Conservation (phyloP, 35 echinoderm and acorn worm species). For the Nesometra sesokonis region DNA sequence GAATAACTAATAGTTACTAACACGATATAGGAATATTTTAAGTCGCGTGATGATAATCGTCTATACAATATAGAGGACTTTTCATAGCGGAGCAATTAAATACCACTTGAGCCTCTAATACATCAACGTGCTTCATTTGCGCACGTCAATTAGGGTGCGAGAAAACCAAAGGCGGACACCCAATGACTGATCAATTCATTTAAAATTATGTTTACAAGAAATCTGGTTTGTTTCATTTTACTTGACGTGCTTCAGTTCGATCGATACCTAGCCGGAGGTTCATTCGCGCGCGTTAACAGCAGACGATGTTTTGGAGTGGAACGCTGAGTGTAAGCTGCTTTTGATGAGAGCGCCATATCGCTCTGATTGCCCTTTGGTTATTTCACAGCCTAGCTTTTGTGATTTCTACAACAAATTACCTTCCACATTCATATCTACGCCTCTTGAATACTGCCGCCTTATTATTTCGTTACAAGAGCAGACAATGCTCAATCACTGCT, state of each 20-base stretch:
- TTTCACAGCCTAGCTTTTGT: neutral
- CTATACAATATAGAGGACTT: neutral
- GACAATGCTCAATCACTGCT: neutral
- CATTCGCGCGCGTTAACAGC: neutral
- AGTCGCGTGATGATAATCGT: neutral
- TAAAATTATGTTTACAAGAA: neutral
- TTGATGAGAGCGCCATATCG: neutral
- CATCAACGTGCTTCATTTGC: neutral
- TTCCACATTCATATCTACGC: neutral
- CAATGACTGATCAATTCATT: neutral
- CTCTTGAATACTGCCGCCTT: neutral
- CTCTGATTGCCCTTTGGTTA: neutral
- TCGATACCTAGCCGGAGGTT: neutral
- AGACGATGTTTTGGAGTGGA: neutral
- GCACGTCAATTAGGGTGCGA: neutral
- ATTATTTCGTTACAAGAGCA: neutral
- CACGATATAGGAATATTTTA: neutral
- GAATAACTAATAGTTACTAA: neutral
- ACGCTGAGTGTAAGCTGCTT: neutral
- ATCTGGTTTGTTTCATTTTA: neutral
- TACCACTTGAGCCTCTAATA: neutral
- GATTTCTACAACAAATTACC: neutral
- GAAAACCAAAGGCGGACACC: neutral
- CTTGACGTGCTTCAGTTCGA: neutral
- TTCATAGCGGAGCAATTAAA: neutral